A percentile compares a stretch with the other conserved stretches of the same genome.
These are phyloP conservation scores for Syngnathus rostellatus DNA, from an alignment of 2,797 vertebrate species.

Conservation along the genomic window DNA sequence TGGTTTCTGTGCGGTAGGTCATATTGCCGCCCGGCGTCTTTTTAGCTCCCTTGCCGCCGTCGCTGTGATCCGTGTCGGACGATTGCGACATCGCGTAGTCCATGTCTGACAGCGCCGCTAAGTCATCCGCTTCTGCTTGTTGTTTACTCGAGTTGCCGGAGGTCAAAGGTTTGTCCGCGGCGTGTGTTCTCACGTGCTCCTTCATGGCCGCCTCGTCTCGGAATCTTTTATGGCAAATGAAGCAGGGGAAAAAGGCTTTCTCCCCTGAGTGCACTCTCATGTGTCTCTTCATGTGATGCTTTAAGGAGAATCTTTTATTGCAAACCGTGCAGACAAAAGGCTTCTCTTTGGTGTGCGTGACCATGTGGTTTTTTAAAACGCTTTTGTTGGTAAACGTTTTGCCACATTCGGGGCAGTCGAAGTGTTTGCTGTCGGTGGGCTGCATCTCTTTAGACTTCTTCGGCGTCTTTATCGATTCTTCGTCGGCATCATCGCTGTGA, in stretches of 20 bases:
- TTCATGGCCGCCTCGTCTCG: background rate
- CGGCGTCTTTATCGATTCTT: background rate
- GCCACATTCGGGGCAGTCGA: background rate
- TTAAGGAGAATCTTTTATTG: background rate
- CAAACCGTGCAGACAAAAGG: background rate
- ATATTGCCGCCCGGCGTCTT: background rate
- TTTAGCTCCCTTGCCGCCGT: background rate
- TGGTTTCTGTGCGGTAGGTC: background rate
- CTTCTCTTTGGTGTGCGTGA: background rate
- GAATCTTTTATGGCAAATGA: background rate
- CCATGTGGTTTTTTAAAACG: background rate
- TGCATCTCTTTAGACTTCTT: background rate
- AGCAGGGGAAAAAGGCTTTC: background rate
- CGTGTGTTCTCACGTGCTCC: background rate
- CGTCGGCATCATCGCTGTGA: background rate
- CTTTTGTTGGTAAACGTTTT: background rate
- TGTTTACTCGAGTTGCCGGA: background rate
- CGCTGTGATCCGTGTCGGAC: background rate
- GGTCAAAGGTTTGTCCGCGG: background rate
- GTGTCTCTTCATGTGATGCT: conserved; percentile 1
- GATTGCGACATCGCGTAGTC: background rate
- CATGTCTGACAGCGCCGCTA: background rate
- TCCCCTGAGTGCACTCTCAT: background rate
- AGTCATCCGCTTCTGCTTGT: background rate
- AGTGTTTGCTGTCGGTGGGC: background rate